Evolutionary conservation across 2,113 vertebrate species (phyloP).

Genomic region (Apaloderma vittatum): DNA sequence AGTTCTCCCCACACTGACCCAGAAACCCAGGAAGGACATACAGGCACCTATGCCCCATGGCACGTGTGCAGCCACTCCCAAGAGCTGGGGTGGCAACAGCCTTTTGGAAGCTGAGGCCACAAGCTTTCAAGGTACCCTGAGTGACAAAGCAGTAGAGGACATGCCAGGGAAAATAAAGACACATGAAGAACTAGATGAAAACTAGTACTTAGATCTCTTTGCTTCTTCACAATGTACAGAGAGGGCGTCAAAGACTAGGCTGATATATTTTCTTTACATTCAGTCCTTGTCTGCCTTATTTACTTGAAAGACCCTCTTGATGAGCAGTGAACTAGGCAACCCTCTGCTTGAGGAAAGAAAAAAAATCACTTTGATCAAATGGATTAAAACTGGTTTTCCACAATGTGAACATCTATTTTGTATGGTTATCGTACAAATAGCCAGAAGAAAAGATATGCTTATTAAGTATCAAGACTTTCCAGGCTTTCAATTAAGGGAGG

Average conservation of each 20-base stretch:
- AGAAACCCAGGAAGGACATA: accelerated
- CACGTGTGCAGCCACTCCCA: accelerated
- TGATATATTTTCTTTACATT: neutral
- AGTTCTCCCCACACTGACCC: neutral
- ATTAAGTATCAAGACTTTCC: slow-evolving; percentile 6
- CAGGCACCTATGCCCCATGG: neutral
- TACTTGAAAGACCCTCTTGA: neutral
- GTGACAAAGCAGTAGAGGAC: neutral
- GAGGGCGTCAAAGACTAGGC: neutral
- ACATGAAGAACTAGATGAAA: neutral
- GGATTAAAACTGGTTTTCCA: neutral
- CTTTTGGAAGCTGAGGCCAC: neutral
- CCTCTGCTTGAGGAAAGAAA: slow-evolving; percentile 5
- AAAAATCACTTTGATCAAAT: neutral
- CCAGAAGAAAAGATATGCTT: neutral
- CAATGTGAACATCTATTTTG: neutral
- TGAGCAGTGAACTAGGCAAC: neutral
- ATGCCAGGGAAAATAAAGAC: neutral
- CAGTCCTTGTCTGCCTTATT: neutral
- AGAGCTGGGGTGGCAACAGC: neutral
- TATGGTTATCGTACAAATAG: neutral
- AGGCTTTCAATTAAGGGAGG: neutral
- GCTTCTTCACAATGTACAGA: neutral
- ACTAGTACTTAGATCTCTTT: neutral
- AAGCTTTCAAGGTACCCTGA: neutral